Base-by-base conservation (phyloP, 2,797 vertebrate genomes). In the Spatula versicolor region DNA sequence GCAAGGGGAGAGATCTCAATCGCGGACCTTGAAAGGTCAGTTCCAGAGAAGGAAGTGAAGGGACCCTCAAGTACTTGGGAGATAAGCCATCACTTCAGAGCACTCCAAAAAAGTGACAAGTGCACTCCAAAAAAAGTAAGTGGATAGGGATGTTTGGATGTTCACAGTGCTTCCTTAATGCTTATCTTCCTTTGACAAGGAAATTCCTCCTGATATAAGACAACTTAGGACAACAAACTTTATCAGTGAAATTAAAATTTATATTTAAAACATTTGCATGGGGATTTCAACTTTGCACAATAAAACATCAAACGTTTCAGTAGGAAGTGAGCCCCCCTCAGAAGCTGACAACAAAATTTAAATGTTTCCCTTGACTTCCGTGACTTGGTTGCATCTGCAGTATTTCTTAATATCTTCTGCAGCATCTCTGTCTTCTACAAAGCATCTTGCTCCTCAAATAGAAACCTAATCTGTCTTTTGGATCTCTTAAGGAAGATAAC, bases 71-170 rank as follows among this genome's bases (percentile, higher is more conserved):
- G 88, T 3, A 11, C 21, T 56, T 2, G 1, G 31, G 33, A 91
- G 67, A 92, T 94, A 91, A 93, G 52, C 15, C 45, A 50, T 50
- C 23, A 64, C 52, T 95, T 91, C 43, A 90, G 63, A 90, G 60
- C 30, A 71, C 67, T 90, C 52, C 8, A 86, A 88, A 83, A 73
- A 72, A 54, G 41, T 43, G 81, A 82, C 86, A 91, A 94, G 67
- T 41, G 22, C 67, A 67, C 89, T 95, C 59, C 45, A 82, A 69
- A 58, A 63, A 83, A 78, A 45, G 26, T 28, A 67, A 81, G 85
- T 63, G 68, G 33, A 46, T 88, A 58, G 6, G 45, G 86, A 31
- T 78, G 80, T 75, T 83, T 78, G 59, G 19, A 56, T 79, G 35
- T 76, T 39, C 59, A 50, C 8, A 25, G 39, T 52, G 50, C 14